Percentiles rank a stretch among this genome's conserved stretches.
Evolutionary conservation across 2,113 vertebrate genomes (phyloP).

Genomic region (Callaeas wilsoni): DNA sequence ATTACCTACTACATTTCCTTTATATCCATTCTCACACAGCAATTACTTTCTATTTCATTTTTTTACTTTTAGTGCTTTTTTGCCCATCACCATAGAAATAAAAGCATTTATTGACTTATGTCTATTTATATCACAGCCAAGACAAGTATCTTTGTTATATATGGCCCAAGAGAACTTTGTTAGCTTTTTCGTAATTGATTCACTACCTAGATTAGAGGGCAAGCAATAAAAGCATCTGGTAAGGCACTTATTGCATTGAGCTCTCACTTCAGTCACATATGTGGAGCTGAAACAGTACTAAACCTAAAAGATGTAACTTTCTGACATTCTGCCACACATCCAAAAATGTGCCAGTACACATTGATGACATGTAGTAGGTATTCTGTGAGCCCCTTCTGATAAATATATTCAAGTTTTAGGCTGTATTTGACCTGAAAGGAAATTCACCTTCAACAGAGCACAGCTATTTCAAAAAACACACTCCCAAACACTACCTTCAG

Average conservation of each 20-base stretch:
- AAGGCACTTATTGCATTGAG: background rate
- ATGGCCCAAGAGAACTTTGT: background rate
- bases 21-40: background rate
- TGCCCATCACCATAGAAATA: background rate
- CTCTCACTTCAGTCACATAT: background rate
- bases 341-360: background rate
- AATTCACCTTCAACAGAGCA: background rate
- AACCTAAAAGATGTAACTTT: background rate
- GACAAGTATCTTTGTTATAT: background rate
- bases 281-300: background rate
- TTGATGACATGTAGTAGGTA: background rate
- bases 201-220: background rate
- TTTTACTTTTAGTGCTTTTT: background rate
- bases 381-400: background rate
- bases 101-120: background rate
- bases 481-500: background rate
- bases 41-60: background rate
- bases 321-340: background rate
- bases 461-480: background rate
- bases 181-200: background rate
- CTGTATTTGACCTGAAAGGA: background rate
- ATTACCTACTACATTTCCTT: background rate
- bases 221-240: background rate
- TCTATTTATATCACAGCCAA: background rate
- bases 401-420: background rate